These are phyloP conservation scores for Sparus aurata DNA, from an alignment of 2,797 vertebrate species.

Conservation along the genomic window DNA sequence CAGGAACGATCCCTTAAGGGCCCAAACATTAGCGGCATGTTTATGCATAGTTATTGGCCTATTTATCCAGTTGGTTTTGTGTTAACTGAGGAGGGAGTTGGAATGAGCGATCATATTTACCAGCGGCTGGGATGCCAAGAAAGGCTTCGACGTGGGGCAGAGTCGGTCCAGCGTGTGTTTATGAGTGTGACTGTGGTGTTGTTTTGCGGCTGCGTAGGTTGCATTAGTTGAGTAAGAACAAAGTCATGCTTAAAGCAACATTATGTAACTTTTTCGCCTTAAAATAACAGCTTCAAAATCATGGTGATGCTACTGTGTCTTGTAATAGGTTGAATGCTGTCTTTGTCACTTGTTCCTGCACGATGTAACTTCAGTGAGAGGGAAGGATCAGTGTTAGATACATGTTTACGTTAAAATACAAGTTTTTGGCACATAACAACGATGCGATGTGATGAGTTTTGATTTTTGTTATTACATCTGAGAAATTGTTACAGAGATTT, in stretches of 20 bases:
- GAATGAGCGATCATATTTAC: constrained; percentile 56
- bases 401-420: too few species aligned
- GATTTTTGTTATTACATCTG: too few species aligned
- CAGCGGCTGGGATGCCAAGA: constrained; percentile 31
- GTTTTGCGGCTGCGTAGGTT: neutral
- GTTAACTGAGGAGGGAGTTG: constrained; percentile 70
- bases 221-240: neutral
- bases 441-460: too few species aligned
- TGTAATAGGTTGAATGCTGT: too few species aligned
- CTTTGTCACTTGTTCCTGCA: too few species aligned
- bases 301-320: too few species aligned
- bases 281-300: too few species aligned
- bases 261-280: too few species aligned
- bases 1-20: constrained; percentile 70
- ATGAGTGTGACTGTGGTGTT: neutral
- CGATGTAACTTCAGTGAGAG: too few species aligned
- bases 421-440: too few species aligned
- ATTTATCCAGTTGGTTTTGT: constrained; percentile 78
- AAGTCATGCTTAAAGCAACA: neutral
- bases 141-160: neutral
- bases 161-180: neutral
- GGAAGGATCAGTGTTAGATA: too few species aligned
- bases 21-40: constrained; percentile 77
- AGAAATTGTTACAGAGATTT: too few species aligned
- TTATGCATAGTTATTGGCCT: constrained; percentile 80